A percentile compares a stretch with the other conserved stretches of the same genome.
Evolutionary conservation across 2,888 invertebrate genomes (phyloP).

Genomic region (Leptinotarsa peninsularis): DNA sequence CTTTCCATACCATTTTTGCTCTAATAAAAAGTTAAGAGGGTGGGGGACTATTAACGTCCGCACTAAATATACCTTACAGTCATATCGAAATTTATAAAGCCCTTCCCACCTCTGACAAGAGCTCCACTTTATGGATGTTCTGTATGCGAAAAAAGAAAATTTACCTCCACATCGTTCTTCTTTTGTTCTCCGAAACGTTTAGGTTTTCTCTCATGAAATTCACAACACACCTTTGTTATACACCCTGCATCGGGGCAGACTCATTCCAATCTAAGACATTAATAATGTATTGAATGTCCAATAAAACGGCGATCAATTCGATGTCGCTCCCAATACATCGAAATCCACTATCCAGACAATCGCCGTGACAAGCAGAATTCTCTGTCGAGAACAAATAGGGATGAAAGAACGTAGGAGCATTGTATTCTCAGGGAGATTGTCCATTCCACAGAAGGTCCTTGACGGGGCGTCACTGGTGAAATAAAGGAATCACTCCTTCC

Average conservation of each 20-base stretch:
- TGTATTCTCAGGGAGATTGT: neutral
- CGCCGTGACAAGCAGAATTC: slow-evolving; percentile 29
- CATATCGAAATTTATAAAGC: too few species aligned
- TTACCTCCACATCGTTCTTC: neutral
- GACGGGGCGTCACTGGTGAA: neutral
- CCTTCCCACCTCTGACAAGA: too few species aligned
- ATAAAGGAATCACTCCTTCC: too few species aligned
- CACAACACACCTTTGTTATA: neutral
- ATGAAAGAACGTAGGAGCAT: neutral
- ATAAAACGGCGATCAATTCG: slow-evolving; percentile 39
- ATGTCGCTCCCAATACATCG: slow-evolving; percentile 47
- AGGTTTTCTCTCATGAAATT: neutral
- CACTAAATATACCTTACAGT: too few species aligned
- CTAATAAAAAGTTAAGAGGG: too few species aligned
- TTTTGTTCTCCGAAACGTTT: neutral
- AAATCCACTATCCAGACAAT: slow-evolving; percentile 51
- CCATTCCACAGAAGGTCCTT: neutral
- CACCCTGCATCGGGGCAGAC: neutral
- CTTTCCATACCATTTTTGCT: too few species aligned
- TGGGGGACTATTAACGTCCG: too few species aligned
- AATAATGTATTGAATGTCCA: slow-evolving; percentile 51
- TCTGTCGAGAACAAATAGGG: slow-evolving; percentile 32
- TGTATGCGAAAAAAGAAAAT: neutral
- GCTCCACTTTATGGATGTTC: neutral
- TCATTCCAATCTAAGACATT: slow-evolving; percentile 32